Conservation (phyloP, 2,797 vertebrate genomes). For the Enteromius thamalakanensis region DNA sequence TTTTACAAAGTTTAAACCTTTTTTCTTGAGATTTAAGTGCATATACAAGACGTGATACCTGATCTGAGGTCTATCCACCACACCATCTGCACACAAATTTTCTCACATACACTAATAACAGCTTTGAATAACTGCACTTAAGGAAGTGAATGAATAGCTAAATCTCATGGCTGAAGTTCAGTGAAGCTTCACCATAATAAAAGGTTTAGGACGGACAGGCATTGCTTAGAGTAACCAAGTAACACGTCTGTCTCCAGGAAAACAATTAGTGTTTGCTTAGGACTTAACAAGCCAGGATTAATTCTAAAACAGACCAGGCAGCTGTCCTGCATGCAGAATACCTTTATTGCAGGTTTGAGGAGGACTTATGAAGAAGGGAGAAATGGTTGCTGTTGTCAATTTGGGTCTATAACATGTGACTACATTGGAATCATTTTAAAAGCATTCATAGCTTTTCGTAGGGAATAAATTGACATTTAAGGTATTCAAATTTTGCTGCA, state of each 20-base stretch:
- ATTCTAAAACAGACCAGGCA: constrained; percentile 26
- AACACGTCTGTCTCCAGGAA: constrained; percentile 23
- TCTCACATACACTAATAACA: constrained; percentile 54
- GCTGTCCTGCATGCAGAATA: neutral
- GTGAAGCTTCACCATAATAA: constrained; percentile 1
- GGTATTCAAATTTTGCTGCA: neutral
- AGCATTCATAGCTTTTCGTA: neutral
- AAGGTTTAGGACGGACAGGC: constrained; percentile 25
- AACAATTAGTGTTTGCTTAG: constrained; percentile 20
- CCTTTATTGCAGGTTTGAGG: neutral
- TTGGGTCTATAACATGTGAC: neutral
- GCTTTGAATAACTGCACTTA: neutral
- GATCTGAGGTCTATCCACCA: constrained; percentile 11
- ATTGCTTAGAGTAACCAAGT: constrained; percentile 10
- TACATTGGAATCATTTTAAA: neutral
- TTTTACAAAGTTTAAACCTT: too few relatives aligned
- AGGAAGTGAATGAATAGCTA: constrained; percentile 3
- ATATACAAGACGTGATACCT: neutral
- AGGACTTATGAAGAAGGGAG: neutral
- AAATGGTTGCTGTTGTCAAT: neutral
- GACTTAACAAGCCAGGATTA: constrained; percentile 23
- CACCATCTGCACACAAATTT: constrained; percentile 4
- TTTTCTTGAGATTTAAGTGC: neutral
- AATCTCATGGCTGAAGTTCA: constrained; percentile 26
- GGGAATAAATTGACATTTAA: neutral